Evolutionary conservation across 1,140 invertebrate species (phyloP), one percentile per base, ranked within the genome.

Genomic region (Drosophila santomea): DNA sequence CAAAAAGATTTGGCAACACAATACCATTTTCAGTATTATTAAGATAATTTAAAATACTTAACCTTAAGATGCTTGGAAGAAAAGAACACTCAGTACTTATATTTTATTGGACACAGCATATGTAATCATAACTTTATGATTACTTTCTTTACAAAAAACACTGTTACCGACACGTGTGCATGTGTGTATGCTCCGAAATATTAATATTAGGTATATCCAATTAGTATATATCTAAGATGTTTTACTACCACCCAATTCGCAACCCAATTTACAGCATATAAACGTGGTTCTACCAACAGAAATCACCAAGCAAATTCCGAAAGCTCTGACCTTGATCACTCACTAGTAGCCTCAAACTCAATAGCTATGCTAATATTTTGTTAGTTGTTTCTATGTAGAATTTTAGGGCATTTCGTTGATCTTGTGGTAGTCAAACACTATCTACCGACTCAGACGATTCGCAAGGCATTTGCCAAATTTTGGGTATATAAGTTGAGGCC

Each of bases 401-500:
- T 76, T 61, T 23, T 60, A 41, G 58, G 44, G 25, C 54, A 52
- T 51, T 52, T 44, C 0, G 35, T 25, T 36, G 11, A 44, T 62
- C 28, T 48, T 58, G 62, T 8, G 25, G 14, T 44, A 32, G 17
- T 25, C 41, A 25, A 45, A 56, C 44, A 17, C 32, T 6, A 20
- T 7, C 28, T 47, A n/a, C 28, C 69, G 35, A 47, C 54, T 47
- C 48, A 38, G 0, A n/a, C 5, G 14, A 74, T 52, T 57, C 28
- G 69, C 51, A 36, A 56, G 35, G 11, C 51, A 20, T 38, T 59
- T 44, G 60, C 43, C 51, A 76, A 15, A 57, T 39, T 52, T 35
- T n/a, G 8, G 15, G 59, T 86, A 86, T 88, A 86, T 69, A 86
- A 88, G 51, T 20, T 3, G n/a, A 7, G 36, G 15, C n/a, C 4